Conservation (phyloP, 2,888 invertebrate species). For the Chrysodeixis includens region DNA sequence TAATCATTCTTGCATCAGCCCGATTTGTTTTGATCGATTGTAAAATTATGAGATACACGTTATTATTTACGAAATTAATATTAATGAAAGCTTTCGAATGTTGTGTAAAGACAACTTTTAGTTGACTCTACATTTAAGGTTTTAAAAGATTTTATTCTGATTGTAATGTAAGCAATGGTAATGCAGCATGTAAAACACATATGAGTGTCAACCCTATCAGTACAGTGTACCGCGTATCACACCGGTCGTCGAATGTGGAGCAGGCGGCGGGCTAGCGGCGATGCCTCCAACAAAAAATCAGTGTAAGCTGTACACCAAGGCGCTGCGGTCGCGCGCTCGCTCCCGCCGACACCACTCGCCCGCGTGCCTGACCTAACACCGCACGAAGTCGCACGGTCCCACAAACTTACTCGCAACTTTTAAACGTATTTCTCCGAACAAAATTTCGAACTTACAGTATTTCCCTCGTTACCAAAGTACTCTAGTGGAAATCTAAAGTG, state of each 20-base stretch:
- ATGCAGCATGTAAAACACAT: conserved; percentile 13
- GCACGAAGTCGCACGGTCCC: conserved; percentile 56
- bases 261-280: conserved; percentile 79
- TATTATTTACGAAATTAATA: background rate
- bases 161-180: background rate
- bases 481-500: conserved; percentile 72
- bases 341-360: conserved; percentile 60
- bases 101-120: background rate
- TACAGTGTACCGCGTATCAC: conserved; percentile 77
- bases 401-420: conserved; percentile 60
- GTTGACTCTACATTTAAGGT: background rate
- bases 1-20: background rate
- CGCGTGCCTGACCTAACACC: conserved; percentile 55
- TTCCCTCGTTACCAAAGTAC: conserved; percentile 35
- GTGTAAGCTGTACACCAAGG: conserved; percentile 85
- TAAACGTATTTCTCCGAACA: conserved; percentile 38
- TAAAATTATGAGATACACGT: background rate
- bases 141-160: background rate
- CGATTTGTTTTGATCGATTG: background rate
- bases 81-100: background rate
- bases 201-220: conserved; percentile 65
- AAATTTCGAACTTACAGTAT: conserved; percentile 30
- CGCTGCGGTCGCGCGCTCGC: conserved; percentile 82
- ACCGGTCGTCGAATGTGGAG: conserved; percentile 88
- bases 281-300: conserved; percentile 89